phyloP scores from a whole-genome alignment of 2,113 vertebrate species.

The Ariopsis seemanni region DNA sequence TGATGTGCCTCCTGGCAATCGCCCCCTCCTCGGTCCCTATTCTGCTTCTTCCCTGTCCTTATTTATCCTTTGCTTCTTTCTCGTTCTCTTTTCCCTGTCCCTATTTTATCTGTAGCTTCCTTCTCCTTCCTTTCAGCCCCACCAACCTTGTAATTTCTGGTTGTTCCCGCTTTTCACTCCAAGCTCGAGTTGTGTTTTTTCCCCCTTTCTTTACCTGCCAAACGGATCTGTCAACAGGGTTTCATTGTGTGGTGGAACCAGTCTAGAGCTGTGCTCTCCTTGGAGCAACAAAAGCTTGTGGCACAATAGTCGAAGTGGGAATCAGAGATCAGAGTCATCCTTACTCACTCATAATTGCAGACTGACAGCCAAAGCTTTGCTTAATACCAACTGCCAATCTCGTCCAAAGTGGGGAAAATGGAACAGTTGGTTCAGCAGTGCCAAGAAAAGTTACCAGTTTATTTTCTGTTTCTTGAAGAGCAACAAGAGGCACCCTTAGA shows the following conservation, averaged over 20 bases:
- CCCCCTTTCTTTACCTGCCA: conserved; percentile 37
- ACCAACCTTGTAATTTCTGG: conserved; percentile 30
- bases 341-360: conserved; percentile 15
- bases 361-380: conserved; percentile 13
- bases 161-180: conserved; percentile 21
- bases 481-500: neutral
- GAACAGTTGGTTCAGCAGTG: conserved; percentile 18
- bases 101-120: conserved; percentile 36
- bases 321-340: conserved; percentile 23
- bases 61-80: conserved; percentile 26
- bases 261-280: conserved; percentile 28
- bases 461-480: conserved; percentile 12
- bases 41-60: conserved; percentile 24
- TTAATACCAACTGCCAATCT: conserved; percentile 38
- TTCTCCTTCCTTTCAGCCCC: conserved; percentile 7
- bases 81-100: neutral
- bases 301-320: conserved; percentile 34
- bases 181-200: neutral
- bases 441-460: conserved; percentile 27
- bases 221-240: conserved; percentile 41
- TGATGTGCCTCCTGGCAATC: conserved; percentile 44
- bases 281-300: conserved; percentile 37
- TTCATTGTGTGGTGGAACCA: conserved; percentile 29
- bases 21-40: conserved; percentile 36
- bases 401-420: conserved; percentile 20